Evolutionary conservation across 2,113 vertebrate species (phyloP), one percentile per base, ranked within the genome.

Genomic region (Notarius lentiginosus): DNA sequence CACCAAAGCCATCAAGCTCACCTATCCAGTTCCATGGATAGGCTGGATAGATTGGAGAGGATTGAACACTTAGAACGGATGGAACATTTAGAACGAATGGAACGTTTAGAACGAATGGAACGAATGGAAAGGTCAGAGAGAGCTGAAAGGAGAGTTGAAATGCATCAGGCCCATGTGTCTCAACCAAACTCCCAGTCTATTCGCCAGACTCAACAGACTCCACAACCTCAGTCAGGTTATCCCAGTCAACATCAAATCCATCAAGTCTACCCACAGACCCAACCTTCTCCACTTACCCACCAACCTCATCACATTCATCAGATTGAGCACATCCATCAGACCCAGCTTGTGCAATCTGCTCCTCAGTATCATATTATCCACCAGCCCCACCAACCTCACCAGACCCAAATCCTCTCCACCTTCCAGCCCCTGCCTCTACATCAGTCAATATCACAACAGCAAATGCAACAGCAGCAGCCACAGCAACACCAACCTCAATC

Each of bases 221-320:
- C 77, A 34, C 76, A 87, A 47, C 70, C 86, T 55, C 94, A 95
- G 81, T 91, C 94, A 82, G 91, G 91, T n/a, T 94, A 94, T 88
- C 91, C 91, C 84, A 92, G 89, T 87, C 91, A 94, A 58, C 91
- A 93, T 58, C 94, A 94, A 77, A 92, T 93, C 20, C 84, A 88
- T 60, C 90, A 89, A 75, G 63, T 61, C 58, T 87, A 87, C 81
- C 58, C 86, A 41, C n/a, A 65, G 15, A 56, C 49, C 80, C 95
- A 94, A 83, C 92, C 94, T 2, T 92, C 90, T 63, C 93, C 90
- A 2, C 90, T 94, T 87, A 89, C 91, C 79, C 92, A 93, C 80
- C 94, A 94, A 88, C 93, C 94, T 47, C 94, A 94, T 15, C 94
- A 94, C 22, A 94, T 95, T 87, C 93, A 95, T 85, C 95, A 90